These are phyloP conservation scores for Spisula subtruncata DNA, from an alignment of 2,888 invertebrate genomes.

Conservation along the genomic window DNA sequence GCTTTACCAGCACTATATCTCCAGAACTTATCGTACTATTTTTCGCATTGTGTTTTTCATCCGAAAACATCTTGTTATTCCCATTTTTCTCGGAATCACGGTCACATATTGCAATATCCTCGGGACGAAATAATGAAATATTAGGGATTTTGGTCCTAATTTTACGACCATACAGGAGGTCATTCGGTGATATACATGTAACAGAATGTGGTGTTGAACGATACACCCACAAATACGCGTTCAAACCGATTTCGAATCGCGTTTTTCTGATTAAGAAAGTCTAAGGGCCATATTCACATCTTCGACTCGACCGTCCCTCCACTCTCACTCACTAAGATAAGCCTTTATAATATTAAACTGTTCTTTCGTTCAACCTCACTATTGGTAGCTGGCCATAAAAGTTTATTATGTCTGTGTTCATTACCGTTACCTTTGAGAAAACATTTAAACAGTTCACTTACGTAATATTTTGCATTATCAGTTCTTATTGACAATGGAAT, in stretches of 20 bases:
- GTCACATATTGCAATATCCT: slow-evolving; percentile 30
- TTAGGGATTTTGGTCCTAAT: slow-evolving; percentile 43
- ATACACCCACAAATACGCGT: background rate
- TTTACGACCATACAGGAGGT: no score
- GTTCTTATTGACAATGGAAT: no score
- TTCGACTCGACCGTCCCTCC: no score
- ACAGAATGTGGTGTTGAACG: background rate
- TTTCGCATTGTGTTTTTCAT: slow-evolving; percentile 14
- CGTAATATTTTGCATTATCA: no score
- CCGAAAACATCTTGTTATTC: slow-evolving; percentile 44
- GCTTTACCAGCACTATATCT: no score
- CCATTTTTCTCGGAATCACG: slow-evolving; percentile 27
- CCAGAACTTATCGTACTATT: no score
- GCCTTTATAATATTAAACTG: background rate
- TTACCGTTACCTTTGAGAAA: slow-evolving; percentile 53
- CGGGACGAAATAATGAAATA: background rate
- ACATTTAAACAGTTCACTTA: no score
- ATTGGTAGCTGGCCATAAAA: slow-evolving; percentile 44
- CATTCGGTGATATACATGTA: background rate
- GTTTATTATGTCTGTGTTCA: slow-evolving; percentile 47
- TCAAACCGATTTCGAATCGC: background rate
- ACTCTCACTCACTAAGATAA: no score
- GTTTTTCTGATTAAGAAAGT: background rate
- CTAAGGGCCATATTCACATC: no score
- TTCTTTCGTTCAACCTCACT: slow-evolving; percentile 1